phyloP scores from a whole-genome alignment of 2,888 invertebrate genomes.

The Vandiemenella viatica region DNA sequence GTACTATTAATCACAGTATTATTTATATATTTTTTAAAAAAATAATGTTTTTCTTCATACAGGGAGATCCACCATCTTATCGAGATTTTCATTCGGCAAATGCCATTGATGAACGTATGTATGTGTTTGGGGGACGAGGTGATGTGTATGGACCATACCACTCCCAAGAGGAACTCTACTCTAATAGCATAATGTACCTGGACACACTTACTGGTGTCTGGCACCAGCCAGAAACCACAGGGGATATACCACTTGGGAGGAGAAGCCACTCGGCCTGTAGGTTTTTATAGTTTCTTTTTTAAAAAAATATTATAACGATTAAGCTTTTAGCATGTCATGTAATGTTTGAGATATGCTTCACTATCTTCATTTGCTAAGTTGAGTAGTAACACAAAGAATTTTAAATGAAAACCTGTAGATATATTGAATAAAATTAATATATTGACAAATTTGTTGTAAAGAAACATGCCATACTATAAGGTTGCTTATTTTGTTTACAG shows the following conservation, averaged over 20 bases:
- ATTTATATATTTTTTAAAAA: too few relatives aligned
- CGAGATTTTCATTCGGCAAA: constrained; percentile 83
- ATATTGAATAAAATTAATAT: too few relatives aligned
- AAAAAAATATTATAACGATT: neutral
- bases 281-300: constrained; percentile 22
- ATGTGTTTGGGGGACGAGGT: constrained; percentile 79
- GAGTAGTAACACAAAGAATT: neutral
- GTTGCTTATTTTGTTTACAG: constrained; percentile 44
- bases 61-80: constrained; percentile 53
- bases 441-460: too few relatives aligned
- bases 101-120: constrained; percentile 62
- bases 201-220: constrained; percentile 57
- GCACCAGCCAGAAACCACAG: constrained; percentile 43
- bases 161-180: constrained; percentile 58
- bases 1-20: too few relatives aligned
- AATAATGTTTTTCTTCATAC: too few relatives aligned
- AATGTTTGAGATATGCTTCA: neutral
- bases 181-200: constrained; percentile 57
- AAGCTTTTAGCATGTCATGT: neutral
- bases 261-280: constrained; percentile 86
- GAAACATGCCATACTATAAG: too few relatives aligned
- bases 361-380: neutral
- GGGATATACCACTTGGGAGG: constrained; percentile 57
- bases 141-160: constrained; percentile 49
- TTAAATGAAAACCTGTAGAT: too few relatives aligned